Conservation (phyloP, 92 coral and sea anemone genomes). For the Parazoanthus darwini region DNA sequence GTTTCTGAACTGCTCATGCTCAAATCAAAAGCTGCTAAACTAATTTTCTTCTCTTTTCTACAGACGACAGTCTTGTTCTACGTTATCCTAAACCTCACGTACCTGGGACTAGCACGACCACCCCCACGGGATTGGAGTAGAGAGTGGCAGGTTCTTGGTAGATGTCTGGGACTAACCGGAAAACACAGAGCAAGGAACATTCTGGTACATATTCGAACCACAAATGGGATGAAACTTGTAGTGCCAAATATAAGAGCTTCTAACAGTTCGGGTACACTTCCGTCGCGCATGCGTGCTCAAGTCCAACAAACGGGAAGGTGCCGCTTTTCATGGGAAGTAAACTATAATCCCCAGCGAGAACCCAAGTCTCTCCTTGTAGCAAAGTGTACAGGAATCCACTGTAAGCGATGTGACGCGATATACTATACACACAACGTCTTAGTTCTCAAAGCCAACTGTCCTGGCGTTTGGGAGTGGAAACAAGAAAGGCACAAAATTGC, state of each 20-base stretch:
- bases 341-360: background rate
- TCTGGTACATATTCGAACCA: background rate
- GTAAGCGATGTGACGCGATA: background rate
- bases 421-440: constrained; percentile 19
- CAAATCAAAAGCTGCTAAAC: too few species aligned
- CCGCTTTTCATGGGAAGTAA: background rate
- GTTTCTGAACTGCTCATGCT: too few species aligned
- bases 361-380: constrained; percentile 13
- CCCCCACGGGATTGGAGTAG: background rate
- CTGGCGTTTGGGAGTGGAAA: background rate
- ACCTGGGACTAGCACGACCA: background rate
- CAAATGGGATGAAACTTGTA: constrained; percentile 6
- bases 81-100: background rate
- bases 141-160: background rate
- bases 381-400: constrained; percentile 7
- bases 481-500: background rate
- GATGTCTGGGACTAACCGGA: constrained; percentile 11
- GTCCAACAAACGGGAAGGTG: background rate
- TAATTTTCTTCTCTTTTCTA: too few species aligned
- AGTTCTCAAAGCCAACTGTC: constrained; percentile 4
- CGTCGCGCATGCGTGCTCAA: background rate
- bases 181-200: background rate
- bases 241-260: background rate
- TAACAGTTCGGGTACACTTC: background rate
- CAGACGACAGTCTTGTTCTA: background rate